Evolutionary conservation across 2,888 invertebrate species (phyloP).

Genomic region (Ophioninae sp.): DNA sequence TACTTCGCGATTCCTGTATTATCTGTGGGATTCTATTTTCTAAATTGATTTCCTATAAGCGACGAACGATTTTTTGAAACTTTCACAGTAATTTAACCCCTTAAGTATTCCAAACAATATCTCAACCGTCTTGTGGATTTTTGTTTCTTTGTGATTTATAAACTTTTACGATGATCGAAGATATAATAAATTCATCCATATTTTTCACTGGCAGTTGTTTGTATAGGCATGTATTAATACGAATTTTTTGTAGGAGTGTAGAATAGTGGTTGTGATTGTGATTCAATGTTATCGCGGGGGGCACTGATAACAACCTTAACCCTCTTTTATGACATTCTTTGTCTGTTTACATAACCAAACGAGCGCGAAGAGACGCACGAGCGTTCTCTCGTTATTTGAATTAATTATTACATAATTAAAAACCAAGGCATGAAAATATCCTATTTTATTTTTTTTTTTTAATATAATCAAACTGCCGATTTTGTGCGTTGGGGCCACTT

Average conservation of each 20-base stretch:
- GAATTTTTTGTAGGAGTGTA: background rate
- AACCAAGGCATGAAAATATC: background rate
- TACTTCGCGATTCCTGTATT: too few relatives aligned
- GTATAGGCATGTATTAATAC: background rate
- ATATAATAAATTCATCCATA: background rate
- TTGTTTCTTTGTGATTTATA: background rate
- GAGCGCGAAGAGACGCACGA: background rate
- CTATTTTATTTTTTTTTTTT: background rate
- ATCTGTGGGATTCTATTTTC: too few relatives aligned
- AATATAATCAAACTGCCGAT: background rate
- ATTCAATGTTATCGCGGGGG: conserved; percentile 8
- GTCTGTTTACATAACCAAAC: background rate
- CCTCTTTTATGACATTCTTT: background rate
- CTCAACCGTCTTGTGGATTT: background rate
- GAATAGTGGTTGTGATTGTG: conserved; percentile 1
- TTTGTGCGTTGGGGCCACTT: background rate
- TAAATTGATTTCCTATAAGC: too few relatives aligned
- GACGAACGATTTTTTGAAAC: too few relatives aligned
- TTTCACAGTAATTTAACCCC: too few relatives aligned
- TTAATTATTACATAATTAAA: background rate
- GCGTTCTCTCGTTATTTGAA: background rate
- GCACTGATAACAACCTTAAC: background rate
- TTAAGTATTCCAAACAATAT: background rate
- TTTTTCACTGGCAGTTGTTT: background rate
- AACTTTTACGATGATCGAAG: background rate